phyloP scores from a whole-genome alignment of 2,113 vertebrate genomes.

The Columba livia region DNA sequence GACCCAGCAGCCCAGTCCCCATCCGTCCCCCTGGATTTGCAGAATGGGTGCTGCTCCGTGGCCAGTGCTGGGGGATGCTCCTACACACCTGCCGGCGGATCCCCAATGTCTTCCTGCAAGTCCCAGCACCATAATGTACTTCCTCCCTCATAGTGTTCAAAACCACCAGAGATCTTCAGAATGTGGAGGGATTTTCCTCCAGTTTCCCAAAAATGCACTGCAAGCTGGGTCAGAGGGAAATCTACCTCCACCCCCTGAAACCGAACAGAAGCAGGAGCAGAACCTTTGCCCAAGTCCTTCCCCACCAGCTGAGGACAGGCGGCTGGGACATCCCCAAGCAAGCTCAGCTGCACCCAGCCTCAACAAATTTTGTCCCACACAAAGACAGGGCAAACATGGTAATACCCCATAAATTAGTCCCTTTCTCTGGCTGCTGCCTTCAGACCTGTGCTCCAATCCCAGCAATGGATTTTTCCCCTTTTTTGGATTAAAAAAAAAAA shows the following conservation, averaged over 20 bases:
- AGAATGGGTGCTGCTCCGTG: neutral
- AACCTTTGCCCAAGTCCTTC: neutral
- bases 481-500: neutral
- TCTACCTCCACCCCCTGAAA: neutral
- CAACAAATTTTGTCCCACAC: fast-evolving
- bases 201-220: fast-evolving
- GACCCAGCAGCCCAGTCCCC: neutral
- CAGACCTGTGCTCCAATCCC: neutral
- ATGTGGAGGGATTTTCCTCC: neutral
- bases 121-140: fast-evolving
- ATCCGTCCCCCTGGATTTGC: neutral
- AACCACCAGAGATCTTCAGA: neutral
- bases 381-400: fast-evolving
- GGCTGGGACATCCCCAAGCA: neutral
- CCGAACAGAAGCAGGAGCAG: neutral
- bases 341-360: neutral
- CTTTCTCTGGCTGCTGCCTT: neutral
- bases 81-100: neutral
- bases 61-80: neutral
- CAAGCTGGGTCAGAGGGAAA: neutral
- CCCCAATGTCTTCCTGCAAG: neutral
- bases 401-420: neutral
- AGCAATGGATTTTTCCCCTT: neutral
- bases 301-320: neutral
- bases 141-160: neutral